A percentile compares a stretch with the other conserved stretches of the same genome.
Conservation (phyloP, 2,888 invertebrate species). For the Coelopa pilipes region DNA sequence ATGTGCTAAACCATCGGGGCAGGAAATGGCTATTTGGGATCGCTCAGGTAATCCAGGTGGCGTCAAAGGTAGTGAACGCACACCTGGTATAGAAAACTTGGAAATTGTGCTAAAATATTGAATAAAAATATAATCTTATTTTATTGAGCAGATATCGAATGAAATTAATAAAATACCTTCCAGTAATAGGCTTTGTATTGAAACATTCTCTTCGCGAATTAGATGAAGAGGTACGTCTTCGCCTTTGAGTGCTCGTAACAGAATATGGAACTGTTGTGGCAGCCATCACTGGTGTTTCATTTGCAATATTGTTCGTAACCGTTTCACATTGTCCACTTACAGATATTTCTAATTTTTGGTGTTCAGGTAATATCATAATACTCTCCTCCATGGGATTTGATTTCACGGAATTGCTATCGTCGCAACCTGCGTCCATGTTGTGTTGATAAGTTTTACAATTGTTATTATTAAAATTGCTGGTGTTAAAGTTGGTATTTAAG, state of each 20-base stretch:
- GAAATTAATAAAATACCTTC: constrained; percentile 49
- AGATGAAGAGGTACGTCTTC: constrained; percentile 60
- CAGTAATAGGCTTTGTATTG: constrained; percentile 54
- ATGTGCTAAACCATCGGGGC: constrained; percentile 66
- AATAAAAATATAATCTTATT: neutral
- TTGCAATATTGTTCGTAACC: constrained; percentile 45
- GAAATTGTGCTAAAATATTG: constrained; percentile 52
- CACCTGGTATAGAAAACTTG: constrained; percentile 59
- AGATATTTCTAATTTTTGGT: constrained; percentile 59
- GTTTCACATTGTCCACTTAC: constrained; percentile 57
- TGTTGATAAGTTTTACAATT: neutral
- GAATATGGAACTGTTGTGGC: constrained; percentile 26
- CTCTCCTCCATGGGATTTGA: constrained; percentile 57
- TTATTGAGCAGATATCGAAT: no score
- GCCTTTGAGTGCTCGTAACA: constrained; percentile 50
- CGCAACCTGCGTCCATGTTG: neutral
- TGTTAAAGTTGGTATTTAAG: constrained; percentile 2
- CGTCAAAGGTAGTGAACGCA: constrained; percentile 68
- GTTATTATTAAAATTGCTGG: neutral
- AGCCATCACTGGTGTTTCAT: constrained; percentile 35
- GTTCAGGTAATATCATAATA: constrained; percentile 60
- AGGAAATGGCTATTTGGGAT: constrained; percentile 61
- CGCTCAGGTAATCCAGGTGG: constrained; percentile 68
- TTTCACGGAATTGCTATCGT: neutral
- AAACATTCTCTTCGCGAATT: constrained; percentile 57